A percentile compares a stretch with the other conserved stretches of the same genome.
These are phyloP conservation scores for Pachyrhynchus sulphureomaculatus DNA, from an alignment of 1,140 invertebrate genomes.

Conservation along the genomic window DNA sequence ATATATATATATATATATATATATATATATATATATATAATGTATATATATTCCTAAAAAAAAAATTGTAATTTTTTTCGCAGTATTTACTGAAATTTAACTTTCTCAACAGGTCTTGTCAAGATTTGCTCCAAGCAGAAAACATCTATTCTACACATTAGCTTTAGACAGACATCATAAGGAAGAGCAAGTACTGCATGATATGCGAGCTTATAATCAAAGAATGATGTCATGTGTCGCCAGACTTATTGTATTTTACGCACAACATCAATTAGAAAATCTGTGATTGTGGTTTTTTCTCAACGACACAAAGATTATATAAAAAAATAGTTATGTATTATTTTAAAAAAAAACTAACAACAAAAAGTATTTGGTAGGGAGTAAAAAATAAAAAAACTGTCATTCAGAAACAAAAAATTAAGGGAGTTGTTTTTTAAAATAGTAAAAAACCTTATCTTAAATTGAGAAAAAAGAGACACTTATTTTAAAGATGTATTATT, in stretches of 20 bases:
- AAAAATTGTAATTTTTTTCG: too few species aligned
- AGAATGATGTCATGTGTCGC: constrained; percentile 33
- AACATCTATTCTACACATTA: constrained; percentile 33
- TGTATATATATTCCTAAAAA: too few species aligned
- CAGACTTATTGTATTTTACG: constrained; percentile 39
- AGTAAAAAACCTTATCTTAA: too few species aligned
- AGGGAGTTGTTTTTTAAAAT: too few species aligned
- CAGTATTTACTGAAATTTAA: too few species aligned
- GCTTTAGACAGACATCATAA: constrained; percentile 31
- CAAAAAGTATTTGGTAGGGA: neutral
- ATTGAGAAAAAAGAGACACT: too few species aligned
- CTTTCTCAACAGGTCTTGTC: constrained; percentile 36
- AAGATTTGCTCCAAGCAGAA: constrained; percentile 37
- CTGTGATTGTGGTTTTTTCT: neutral
- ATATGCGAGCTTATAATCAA: constrained; percentile 39
- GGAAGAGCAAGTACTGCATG: constrained; percentile 38
- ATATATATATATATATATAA: too few species aligned
- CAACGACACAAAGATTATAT: neutral
- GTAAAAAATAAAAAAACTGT: too few species aligned
- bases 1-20: too few species aligned
- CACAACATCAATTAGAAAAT: constrained; percentile 14
- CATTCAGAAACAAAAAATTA: too few species aligned
- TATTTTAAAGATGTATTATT: too few species aligned
- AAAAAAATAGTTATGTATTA: neutral
- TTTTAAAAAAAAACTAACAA: neutral